Evolutionary conservation across 2,797 vertebrate genomes (phyloP).

Genomic region (Crenuchus spilurus): DNA sequence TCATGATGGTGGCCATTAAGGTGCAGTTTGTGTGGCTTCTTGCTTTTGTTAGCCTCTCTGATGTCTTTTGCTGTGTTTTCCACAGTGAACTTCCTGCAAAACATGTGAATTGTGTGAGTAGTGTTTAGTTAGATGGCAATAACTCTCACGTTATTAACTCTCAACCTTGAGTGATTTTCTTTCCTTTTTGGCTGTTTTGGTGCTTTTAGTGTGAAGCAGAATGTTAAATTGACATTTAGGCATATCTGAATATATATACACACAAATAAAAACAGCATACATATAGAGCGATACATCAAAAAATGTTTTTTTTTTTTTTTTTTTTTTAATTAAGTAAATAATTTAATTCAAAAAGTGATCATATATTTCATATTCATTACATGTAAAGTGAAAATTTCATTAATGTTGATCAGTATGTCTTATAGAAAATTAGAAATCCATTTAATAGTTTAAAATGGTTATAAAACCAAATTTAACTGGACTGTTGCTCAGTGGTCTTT

Average conservation of each 20-base stretch:
- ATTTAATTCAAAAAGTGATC: no score
- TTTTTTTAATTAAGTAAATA: not conserved
- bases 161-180: not conserved
- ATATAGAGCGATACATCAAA: slow-evolving; percentile 13
- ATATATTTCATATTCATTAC: no score
- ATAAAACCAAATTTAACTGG: no score
- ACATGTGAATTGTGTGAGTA: not conserved
- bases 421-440: no score
- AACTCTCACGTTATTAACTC: not conserved
- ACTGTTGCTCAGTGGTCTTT: no score
- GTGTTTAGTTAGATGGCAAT: not conserved
- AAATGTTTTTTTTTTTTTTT: not conserved
- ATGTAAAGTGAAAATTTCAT: no score
- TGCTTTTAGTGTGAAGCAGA: slow-evolving; percentile 8
- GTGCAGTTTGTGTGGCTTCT: slow-evolving; percentile 43
- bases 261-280: not conserved
- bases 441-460: no score
- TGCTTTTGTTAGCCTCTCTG: not conserved
- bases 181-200: not conserved
- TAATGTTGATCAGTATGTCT: no score
- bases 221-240: not conserved
- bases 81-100: not conserved
- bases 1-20: slow-evolving; percentile 57
- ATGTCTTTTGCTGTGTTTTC: not conserved
- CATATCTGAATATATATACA: slow-evolving; percentile 30